Evolutionary conservation across 2,888 invertebrate species (phyloP), one percentile per base, ranked within the genome.

Genomic region (Nomada lathburiana): DNA sequence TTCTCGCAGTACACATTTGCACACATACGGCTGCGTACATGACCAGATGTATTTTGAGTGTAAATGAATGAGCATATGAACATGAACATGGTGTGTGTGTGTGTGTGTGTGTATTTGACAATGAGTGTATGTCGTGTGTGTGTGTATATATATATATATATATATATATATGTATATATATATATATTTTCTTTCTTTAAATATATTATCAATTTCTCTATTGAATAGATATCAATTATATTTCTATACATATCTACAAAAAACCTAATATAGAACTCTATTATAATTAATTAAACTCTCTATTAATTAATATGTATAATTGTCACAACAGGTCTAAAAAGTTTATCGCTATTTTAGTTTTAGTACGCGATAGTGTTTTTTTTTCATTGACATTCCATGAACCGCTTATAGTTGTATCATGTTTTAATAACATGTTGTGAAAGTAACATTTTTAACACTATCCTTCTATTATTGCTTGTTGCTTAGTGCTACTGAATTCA

Each of bases 211-310:
- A 92, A 93, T 92, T 92, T 93, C 87, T 91, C 89, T 92, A 92
- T 91, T 89, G 89, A 90, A 91, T 92, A 91, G 89, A 91, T 91
- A 90, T 92, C 84, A 90, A 87, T 88, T 90, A 89, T 89, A 90
- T 89, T 90, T 92, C 90, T 92, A 92, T 93, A 93, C 92, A 91
- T 93, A 93, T 93, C 93, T 93, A 93, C 92, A 93, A 90, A 91
- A 89, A 26, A 92, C 91, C 90, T 92, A 92, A 92, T 91, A 92
- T 92, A 93, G 91, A 92, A 90, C 90, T 93, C 91, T 92, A 92
- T 93, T 91, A 91, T 91, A 86, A 88, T 91, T 93, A 92, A 90
- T 93, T 93, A 92, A 93, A 93, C 92, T 93, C 91, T 93, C 92
- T 93, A 93, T 91, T 87, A 92, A 91, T 92, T 91, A 92, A 92